Evolutionary conservation across 2,113 vertebrate genomes (phyloP).

Genomic region (Dipodomys stephensi): DNA sequence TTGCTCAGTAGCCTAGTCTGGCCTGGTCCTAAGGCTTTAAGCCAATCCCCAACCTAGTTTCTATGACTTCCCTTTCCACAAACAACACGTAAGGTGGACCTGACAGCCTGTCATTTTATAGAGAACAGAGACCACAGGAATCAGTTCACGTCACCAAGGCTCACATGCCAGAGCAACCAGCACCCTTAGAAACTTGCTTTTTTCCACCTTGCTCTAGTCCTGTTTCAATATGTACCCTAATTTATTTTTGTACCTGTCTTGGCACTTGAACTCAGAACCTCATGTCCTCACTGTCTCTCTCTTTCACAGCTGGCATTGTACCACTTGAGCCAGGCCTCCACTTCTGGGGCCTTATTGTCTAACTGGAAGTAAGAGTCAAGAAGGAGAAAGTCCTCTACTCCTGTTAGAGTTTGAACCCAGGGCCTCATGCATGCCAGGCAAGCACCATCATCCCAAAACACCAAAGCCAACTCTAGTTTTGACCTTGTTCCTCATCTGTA

Average conservation of each 20-base stretch:
- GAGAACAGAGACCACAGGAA: background rate
- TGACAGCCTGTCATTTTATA: background rate
- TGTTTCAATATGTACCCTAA: background rate
- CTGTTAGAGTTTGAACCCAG: too few relatives aligned
- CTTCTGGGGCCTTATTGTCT: too few relatives aligned
- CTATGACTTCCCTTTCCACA: background rate
- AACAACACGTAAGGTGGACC: background rate
- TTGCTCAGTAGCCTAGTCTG: background rate
- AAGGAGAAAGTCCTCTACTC: too few relatives aligned
- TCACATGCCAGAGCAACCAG: background rate
- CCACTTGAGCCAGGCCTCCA: too few relatives aligned
- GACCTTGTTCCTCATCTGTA: background rate
- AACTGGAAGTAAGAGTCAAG: too few relatives aligned
- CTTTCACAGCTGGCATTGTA: too few relatives aligned
- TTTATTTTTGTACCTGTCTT: too few relatives aligned
- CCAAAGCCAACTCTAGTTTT: background rate
- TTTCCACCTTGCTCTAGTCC: background rate
- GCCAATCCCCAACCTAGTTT: too few relatives aligned
- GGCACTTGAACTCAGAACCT: too few relatives aligned
- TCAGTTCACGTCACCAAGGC: background rate
- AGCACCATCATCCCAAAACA: too few relatives aligned
- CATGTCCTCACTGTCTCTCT: too few relatives aligned
- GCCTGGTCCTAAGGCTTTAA: background rate
- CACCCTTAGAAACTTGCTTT: background rate
- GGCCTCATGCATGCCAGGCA: too few relatives aligned